Conservation (phyloP, 1,140 invertebrate genomes). For the Drosophila burlai region DNA sequence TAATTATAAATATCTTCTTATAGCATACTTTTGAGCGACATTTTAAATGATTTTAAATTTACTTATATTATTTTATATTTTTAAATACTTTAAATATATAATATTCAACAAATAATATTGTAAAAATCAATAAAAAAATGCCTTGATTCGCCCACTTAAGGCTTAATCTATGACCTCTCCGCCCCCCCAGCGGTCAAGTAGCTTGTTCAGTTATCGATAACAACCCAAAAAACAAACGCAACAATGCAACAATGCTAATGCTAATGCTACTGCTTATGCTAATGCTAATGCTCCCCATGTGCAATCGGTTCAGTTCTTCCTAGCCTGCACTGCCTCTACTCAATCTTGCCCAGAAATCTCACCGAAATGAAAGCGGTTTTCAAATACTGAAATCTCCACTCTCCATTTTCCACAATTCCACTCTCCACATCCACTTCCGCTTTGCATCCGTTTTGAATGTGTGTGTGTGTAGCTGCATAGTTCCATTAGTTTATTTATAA, state of each 20-base stretch:
- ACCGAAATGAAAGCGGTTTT: slow-evolving; percentile 15
- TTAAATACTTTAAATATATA: neutral
- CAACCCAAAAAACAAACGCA: neutral
- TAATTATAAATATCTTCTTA: too few relatives aligned
- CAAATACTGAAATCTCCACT: neutral
- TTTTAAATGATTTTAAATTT: neutral
- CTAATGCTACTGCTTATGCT: slow-evolving; percentile 16
- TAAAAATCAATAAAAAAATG: neutral
- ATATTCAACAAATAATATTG: neutral
- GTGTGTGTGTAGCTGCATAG: slow-evolving; percentile 19
- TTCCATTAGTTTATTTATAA: slow-evolving; percentile 11
- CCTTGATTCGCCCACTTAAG: neutral
- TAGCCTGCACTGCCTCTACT: slow-evolving; percentile 41
- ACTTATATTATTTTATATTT: neutral
- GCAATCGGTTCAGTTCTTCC: slow-evolving; percentile 37
- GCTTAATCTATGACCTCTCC: slow-evolving; percentile 28
- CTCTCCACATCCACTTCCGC: slow-evolving; percentile 14
- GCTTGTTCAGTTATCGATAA: slow-evolving; percentile 33
- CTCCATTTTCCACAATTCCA: slow-evolving; percentile 7
- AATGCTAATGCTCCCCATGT: slow-evolving; percentile 14
- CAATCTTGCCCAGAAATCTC: slow-evolving; percentile 30
- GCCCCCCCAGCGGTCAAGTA: slow-evolving; percentile 40
- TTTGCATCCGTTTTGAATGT: slow-evolving; percentile 31
- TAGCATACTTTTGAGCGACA: too few relatives aligned
- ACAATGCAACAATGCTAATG: slow-evolving; percentile 23